Base-by-base conservation (phyloP, 2,113 vertebrate species). In the Puma concolor region DNA sequence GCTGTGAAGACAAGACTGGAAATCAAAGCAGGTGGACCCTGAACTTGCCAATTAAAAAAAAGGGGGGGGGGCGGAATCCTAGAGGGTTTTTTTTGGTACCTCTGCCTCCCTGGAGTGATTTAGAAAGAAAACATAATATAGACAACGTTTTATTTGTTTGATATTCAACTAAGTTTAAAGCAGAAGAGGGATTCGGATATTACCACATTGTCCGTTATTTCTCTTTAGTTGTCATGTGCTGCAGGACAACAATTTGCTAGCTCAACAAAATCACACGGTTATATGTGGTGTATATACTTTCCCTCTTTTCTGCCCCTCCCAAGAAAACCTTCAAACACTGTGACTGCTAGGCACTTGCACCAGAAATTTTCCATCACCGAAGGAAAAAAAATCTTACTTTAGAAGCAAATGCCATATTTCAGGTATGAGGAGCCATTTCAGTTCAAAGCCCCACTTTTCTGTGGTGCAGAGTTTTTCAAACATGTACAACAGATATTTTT, bases 321-420 rank as follows among this genome's bases (percentile, higher is more conserved):
- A n/a, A 69, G 88, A 48, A 95, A 87, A 83, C 14, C 29, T 87
- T 92, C 33, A 88, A 95, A 89, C 23, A 88, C 7, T 88, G 60
- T 38, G 36, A 92, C 27, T 94, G 52, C 25, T n/a, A 86, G 81
- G 4, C 11, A 91, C 9, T 94, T 96, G 79, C n/a, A 90, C 52
- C 15, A 3, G 2, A 83, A 84, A 76, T 82, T 44, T 95, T 95
- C 48, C 76, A 71, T 97, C 76, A 91, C 63, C 66, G 96, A 44
- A 80, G 48, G 27, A 48, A 74, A 50, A 91, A 72, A 27, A 64
- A n/a, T 36, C 44, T 96, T 66, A 82, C 69, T 92, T 96, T 54
- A 94, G 84, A 97, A 97, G 84, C 50, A 82, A 97, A 91, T 79
- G 57, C 66, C 48, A 15, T 89, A 96, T 96, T 96, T 94, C 92